A percentile compares a stretch with the other conserved stretches of the same genome.
These are phyloP conservation scores for Melipona quadrifasciata DNA, from an alignment of 1,140 invertebrate genomes.

Conservation along the genomic window DNA sequence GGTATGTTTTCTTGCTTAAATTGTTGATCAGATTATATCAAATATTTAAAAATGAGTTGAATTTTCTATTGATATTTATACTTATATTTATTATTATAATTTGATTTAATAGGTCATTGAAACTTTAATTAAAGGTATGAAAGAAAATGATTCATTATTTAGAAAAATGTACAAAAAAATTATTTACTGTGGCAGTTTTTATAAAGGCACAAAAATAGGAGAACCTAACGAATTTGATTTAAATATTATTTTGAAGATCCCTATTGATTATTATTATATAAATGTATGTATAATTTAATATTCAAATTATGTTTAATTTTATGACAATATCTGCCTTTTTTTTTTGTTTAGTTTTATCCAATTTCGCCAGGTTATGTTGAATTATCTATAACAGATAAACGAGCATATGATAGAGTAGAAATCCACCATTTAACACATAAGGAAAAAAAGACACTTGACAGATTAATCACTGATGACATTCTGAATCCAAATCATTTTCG, in stretches of 20 bases:
- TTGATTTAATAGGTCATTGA: conserved; percentile 52
- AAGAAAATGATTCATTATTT: conserved; percentile 70
- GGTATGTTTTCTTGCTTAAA: conserved; percentile 36
- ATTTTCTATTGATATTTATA: background rate
- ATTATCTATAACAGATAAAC: background rate
- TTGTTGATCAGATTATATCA: conserved; percentile 5
- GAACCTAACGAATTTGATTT: conserved; percentile 83
- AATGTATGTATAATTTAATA: conserved; percentile 52
- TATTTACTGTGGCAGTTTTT: conserved; percentile 82
- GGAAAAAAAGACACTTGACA: conserved; percentile 60
- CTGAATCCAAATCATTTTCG: conserved; percentile 79
- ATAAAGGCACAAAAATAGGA: conserved; percentile 81
- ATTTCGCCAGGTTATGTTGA: background rate
- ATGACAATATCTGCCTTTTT: conserved; percentile 12
- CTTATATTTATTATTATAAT: conserved; percentile 1
- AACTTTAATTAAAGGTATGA: conserved; percentile 63
- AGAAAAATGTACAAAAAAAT: conserved; percentile 67
- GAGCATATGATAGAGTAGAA: background rate
- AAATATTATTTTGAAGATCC: conserved; percentile 80
- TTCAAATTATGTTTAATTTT: background rate
- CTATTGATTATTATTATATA: conserved; percentile 74
- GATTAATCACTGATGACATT: conserved; percentile 74
- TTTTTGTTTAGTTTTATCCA: conserved; percentile 52
- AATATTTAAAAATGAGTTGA: background rate
- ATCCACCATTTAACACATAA: background rate